These are phyloP conservation scores for Gryllus bimaculatus DNA, from an alignment of 1,140 invertebrate species.

Conservation along the genomic window DNA sequence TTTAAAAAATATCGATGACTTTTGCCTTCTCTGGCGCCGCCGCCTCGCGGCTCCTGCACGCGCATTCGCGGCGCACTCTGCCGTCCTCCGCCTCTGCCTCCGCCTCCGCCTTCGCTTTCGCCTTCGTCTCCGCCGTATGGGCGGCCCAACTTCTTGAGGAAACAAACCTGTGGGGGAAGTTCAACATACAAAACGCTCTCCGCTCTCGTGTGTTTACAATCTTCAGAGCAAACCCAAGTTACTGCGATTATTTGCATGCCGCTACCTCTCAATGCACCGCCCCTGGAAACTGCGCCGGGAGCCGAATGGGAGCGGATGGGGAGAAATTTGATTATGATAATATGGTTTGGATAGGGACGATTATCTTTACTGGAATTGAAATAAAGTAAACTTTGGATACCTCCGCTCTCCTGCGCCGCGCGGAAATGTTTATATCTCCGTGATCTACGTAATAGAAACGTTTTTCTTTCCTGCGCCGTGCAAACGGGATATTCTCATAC, in stretches of 20 bases:
- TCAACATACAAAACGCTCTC: not conserved
- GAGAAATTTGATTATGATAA: not conserved
- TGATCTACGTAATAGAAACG: too few relatives aligned
- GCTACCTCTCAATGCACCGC: not conserved
- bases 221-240: constrained; percentile 3
- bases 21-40: too few relatives aligned
- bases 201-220: not conserved
- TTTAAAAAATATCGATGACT: too few relatives aligned
- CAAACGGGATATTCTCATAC: too few relatives aligned
- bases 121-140: not conserved
- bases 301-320: not conserved
- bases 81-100: not conserved
- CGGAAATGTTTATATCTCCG: too few relatives aligned
- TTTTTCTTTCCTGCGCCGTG: too few relatives aligned
- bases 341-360: not conserved
- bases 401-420: too few relatives aligned
- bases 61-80: too few relatives aligned
- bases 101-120: not conserved
- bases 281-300: not conserved
- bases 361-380: not conserved
- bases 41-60: too few relatives aligned
- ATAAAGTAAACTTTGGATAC: not conserved
- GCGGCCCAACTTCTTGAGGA: not conserved
- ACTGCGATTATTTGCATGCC: constrained; percentile 3
- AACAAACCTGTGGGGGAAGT: not conserved